These are phyloP conservation scores for Myopa tessellatipennis DNA, from an alignment of 2,888 invertebrate genomes.

Conservation along the genomic window DNA sequence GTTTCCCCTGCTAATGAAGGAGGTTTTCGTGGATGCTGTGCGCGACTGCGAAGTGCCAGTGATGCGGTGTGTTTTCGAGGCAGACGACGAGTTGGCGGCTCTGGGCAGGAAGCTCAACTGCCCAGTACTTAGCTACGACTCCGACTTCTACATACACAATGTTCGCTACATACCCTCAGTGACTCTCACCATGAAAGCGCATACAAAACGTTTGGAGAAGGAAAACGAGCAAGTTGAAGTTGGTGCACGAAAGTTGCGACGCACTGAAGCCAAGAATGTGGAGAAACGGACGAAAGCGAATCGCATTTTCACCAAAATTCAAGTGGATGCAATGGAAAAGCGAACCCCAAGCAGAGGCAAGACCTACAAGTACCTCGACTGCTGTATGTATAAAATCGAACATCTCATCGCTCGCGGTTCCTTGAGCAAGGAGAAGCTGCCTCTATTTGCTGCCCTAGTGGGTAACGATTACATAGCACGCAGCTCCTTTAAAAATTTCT, in stretches of 20 bases:
- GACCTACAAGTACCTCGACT: constrained; percentile 69
- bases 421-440: constrained; percentile 76
- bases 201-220: constrained; percentile 53
- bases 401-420: constrained; percentile 75
- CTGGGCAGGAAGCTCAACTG: constrained; percentile 82
- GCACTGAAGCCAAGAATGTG: constrained; percentile 59
- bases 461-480: constrained; percentile 90
- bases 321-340: constrained; percentile 49
- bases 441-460: constrained; percentile 83
- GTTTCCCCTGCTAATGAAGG: constrained; percentile 81
- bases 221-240: constrained; percentile 12
- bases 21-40: constrained; percentile 80
- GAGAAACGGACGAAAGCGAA: constrained; percentile 60
- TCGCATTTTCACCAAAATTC: constrained; percentile 54
- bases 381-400: constrained; percentile 80
- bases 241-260: constrained; percentile 50
- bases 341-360: constrained; percentile 45
- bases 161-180: constrained; percentile 84
- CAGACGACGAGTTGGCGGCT: constrained; percentile 88
- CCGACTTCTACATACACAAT: constrained; percentile 93
- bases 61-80: constrained; percentile 86
- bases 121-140: constrained; percentile 92
- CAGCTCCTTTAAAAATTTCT: constrained; percentile 78
- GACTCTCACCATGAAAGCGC: constrained; percentile 72
- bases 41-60: constrained; percentile 74